Evolutionary conservation across 1,140 invertebrate species (phyloP), one percentile per base, ranked within the genome.

Genomic region (Pseudomyrmex sp.): DNA sequence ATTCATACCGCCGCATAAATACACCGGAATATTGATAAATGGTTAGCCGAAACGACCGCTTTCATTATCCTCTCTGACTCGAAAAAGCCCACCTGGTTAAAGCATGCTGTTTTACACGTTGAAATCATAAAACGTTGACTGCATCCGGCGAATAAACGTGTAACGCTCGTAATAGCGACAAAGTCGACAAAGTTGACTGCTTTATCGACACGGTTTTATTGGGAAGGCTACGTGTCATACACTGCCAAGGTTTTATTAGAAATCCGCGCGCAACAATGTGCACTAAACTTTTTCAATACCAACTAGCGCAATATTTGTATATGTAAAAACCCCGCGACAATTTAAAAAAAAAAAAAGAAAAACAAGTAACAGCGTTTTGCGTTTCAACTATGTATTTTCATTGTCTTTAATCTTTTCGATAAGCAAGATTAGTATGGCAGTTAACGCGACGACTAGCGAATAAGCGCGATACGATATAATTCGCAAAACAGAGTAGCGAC

Each of bases 221-320:
- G 89, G 86, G 70, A 91, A 84, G 68, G 66, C 74, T 70, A 69
- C 52, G 72, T 75, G 18, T 26, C 56, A 46, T 26, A 72, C 26
- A 56, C 59, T 26, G 52, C 50, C 10, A n/a, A 56, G 62, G 54
- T 84, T 92, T 89, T 91, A 92, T 92, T 90, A 92, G 85, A 91
- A 88, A 90, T 90, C 73, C 80, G 58, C 87, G 73, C 80, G 58
- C 87, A 69, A 83, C 85, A 74, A 54, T 35, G 5, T 35, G 35
- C 69, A 50, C 68, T 46, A 54, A 91, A 92, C 88, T 92, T 91
- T 92, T 92, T 92, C 90, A 90, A 92, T 91, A 88, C 84, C 61
- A 20, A 48, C 56, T 62, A 3, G 35, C 35, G 35, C 35, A n/a
- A n/a, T n/a, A 9, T 13, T 75, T 52, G 63, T 52, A 52, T 13